These are phyloP conservation scores for Leucania comma DNA, from an alignment of 2,888 invertebrate genomes.

Conservation along the genomic window DNA sequence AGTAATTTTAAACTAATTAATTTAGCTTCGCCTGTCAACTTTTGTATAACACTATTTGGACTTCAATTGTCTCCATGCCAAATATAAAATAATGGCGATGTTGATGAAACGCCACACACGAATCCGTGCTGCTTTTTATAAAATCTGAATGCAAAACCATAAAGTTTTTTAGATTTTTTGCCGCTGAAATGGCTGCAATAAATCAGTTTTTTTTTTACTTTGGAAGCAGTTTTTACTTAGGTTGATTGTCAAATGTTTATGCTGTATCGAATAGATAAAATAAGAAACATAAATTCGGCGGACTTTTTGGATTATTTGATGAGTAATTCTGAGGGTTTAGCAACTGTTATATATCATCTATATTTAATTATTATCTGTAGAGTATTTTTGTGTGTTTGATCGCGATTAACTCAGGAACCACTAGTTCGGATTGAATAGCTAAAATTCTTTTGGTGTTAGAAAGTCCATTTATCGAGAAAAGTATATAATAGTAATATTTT, in stretches of 20 bases:
- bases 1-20: conserved; percentile 78
- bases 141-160: conserved; percentile 38
- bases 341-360: too few relatives aligned
- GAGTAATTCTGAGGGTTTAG: too few relatives aligned
- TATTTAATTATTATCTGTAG: too few relatives aligned
- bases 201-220: conserved; percentile 40
- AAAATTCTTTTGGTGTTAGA: too few relatives aligned
- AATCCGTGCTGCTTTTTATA: conserved; percentile 38
- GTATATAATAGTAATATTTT: too few relatives aligned
- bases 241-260: conserved; percentile 14
- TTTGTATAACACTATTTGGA: conserved; percentile 69
- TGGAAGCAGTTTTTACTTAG: neutral
- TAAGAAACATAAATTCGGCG: neutral
- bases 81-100: conserved; percentile 60
- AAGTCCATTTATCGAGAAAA: too few relatives aligned
- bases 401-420: too few relatives aligned
- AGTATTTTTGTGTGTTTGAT: too few relatives aligned
- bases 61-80: conserved; percentile 65
- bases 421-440: too few relatives aligned
- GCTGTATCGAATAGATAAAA: conserved; percentile 4
- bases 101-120: conserved; percentile 63
- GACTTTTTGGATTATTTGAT: too few relatives aligned
- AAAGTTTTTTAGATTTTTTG: conserved; percentile 40
- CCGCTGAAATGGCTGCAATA: conserved; percentile 37
- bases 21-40: conserved; percentile 67